Evolutionary conservation across 2,888 invertebrate species (phyloP).

Genomic region (Ophion slaviceki): DNA sequence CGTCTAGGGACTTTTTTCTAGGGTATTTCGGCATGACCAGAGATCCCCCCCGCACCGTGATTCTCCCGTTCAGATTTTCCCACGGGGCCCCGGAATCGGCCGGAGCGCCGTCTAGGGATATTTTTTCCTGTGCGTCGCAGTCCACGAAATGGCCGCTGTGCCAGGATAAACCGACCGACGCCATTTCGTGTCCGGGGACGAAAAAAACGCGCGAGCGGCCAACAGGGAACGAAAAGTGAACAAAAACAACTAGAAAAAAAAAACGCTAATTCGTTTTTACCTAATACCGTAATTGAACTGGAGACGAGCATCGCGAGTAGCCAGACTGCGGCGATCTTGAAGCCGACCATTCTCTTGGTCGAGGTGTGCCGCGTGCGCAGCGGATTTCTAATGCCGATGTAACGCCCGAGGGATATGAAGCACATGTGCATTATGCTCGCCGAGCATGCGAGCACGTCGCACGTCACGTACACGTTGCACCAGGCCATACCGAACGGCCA

Average conservation of each 20-base stretch:
- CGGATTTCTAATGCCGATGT: slow-evolving; percentile 95
- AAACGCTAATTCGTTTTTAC: slow-evolving; percentile 83
- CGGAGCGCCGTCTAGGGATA: no score
- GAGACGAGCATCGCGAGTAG: slow-evolving; percentile 94
- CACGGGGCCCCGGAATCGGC: no score
- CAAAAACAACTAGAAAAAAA: neutral
- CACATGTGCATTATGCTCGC: slow-evolving; percentile 98
- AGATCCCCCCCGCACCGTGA: no score
- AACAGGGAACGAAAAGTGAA: neutral
- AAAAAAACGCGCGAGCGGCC: neutral
- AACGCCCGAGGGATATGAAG: slow-evolving; percentile 95
- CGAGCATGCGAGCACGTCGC: slow-evolving; percentile 97
- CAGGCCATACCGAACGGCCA: slow-evolving; percentile 96
- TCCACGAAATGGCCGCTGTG: no score
- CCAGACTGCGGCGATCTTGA: slow-evolving; percentile 97
- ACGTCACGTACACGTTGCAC: slow-evolving; percentile 98
- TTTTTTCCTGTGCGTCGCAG: no score
- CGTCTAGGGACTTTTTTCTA: no score
- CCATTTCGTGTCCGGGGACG: neutral
- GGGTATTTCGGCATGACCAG: no score
- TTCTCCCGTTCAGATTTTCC: no score
- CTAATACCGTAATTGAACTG: slow-evolving; percentile 93
- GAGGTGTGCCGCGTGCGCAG: slow-evolving; percentile 93
- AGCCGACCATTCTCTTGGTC: slow-evolving; percentile 91
- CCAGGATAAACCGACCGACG: no score